phyloP scores from a whole-genome alignment of 1,140 invertebrate species.

The Parasteatoda tepidariorum region DNA sequence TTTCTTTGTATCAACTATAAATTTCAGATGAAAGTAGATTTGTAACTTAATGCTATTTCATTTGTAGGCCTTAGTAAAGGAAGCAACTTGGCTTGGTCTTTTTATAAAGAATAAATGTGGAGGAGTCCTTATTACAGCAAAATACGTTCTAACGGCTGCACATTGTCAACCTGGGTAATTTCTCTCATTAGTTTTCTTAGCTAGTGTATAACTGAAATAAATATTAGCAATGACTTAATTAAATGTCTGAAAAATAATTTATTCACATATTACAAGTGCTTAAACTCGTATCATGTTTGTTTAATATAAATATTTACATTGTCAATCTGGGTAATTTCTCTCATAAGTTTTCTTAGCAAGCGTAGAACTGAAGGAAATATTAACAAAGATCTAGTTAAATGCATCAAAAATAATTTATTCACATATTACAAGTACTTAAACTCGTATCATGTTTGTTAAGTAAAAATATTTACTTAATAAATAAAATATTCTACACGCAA shows the following conservation, averaged over 20 bases:
- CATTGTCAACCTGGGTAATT: conserved; percentile 93
- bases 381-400: not conserved
- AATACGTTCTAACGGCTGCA: conserved; percentile 84
- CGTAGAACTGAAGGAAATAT: no score
- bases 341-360: no score
- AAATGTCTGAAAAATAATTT: conserved; percentile 1
- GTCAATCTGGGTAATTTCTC: conserved; percentile 85
- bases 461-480: no score
- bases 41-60: no score
- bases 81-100: conserved; percentile 91
- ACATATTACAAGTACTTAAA: not conserved
- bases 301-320: no score
- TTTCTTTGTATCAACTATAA: no score
- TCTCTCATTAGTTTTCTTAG: no score
- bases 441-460: not conserved
- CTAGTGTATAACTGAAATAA: no score
- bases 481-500: no score
- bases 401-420: conserved; percentile 3
- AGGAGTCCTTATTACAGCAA: conserved; percentile 79
- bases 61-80: conserved; percentile 78
- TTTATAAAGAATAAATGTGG: conserved; percentile 98
- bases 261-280: not conserved
- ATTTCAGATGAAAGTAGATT: no score
- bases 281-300: not conserved
- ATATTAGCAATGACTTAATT: not conserved